Base-by-base conservation (phyloP, 1,140 invertebrate genomes). In the Triops longicaudatus region DNA sequence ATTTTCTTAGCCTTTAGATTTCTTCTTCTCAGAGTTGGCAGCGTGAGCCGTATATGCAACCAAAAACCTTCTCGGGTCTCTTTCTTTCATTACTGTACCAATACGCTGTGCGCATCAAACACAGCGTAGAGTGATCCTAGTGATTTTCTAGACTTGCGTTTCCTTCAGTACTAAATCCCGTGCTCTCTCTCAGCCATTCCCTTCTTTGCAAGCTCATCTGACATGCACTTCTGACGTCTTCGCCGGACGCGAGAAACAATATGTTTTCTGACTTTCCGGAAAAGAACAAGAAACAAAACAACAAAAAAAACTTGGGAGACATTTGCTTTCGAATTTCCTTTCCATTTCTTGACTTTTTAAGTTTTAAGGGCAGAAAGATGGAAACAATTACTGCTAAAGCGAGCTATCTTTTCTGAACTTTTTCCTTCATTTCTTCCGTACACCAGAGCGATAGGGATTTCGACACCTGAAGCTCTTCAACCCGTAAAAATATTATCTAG, bases 401-500 rank as follows among this genome's bases (percentile, higher is more conserved):
- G 6, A 63, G 50, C 17, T 14, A 10, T 63, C 17, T 63, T 22
- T 22, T 63, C 31, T 37, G 2, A 7, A 37, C n/a, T 37, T 37
- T 37, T 37, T 37, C 31, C 31, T 37, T 37, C 31, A 37, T 37
- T 37, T 37, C 31, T 37, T 37, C 31, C 31, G 22, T 63, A 63
- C 9, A n/a, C 50, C 14, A 10, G 14, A 17, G 50, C 50, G 50
- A 22, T 63, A 63, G 17, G 17, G 50, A 9, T 63, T 63, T 6
- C 7, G 31, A 37, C 2, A 37, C 31, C 31, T 17, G 14, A 63
- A 22, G n/a, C 50, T 63, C 50, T 63, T 63, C 50, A 63, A 63
- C 50, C 50, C 50, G 14, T 17, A 63, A 63, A 63, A 63, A 63
- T 63, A 63, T 63, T 63, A 63, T 63, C 50, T 63, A 22, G 50